Percentiles rank a stretch among this genome's conserved stretches.
Conservation (phyloP, 1,140 invertebrate genomes). For the Euglossa dilemma region DNA sequence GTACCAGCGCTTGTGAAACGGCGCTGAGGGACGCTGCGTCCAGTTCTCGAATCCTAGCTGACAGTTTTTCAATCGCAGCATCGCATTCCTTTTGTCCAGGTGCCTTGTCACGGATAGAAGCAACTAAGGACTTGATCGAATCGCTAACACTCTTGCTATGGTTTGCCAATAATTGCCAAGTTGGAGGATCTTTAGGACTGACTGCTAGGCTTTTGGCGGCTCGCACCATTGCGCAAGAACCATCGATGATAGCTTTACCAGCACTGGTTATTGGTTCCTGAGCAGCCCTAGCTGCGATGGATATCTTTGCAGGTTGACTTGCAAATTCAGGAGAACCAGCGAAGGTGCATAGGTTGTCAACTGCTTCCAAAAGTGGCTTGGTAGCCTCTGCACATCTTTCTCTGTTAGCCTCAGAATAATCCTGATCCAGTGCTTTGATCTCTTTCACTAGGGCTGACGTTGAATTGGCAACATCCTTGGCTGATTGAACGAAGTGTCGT, state of each 20-base stretch:
- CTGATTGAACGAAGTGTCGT: constrained; percentile 98
- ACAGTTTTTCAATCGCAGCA: constrained; percentile 90
- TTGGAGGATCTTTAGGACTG: constrained; percentile 94
- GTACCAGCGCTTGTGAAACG: constrained; percentile 90
- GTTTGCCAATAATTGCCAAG: constrained; percentile 96
- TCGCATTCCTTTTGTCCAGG: constrained; percentile 98
- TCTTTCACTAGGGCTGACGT: constrained; percentile 97
- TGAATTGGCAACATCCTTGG: constrained; percentile 98
- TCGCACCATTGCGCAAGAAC: constrained; percentile 94
- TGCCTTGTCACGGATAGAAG: constrained; percentile 96
- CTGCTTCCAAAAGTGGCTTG: constrained; percentile 93
- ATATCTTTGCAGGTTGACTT: constrained; percentile 95
- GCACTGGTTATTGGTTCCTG: constrained; percentile 95
- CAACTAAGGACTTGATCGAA: constrained; percentile 96
- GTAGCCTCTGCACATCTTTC: constrained; percentile 91
- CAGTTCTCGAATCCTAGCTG: constrained; percentile 89
- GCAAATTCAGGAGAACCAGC: constrained; percentile 96
- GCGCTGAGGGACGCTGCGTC: constrained; percentile 94
- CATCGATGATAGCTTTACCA: constrained; percentile 91
- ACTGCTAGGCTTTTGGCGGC: constrained; percentile 95
- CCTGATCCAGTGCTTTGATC: constrained; percentile 95
- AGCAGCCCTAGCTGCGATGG: constrained; percentile 87
- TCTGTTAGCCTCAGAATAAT: constrained; percentile 90
- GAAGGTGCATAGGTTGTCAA: constrained; percentile 96
- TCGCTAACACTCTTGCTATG: constrained; percentile 98